phyloP scores from a whole-genome alignment of 2,113 vertebrate species.

The Pangasianodon gigas region DNA sequence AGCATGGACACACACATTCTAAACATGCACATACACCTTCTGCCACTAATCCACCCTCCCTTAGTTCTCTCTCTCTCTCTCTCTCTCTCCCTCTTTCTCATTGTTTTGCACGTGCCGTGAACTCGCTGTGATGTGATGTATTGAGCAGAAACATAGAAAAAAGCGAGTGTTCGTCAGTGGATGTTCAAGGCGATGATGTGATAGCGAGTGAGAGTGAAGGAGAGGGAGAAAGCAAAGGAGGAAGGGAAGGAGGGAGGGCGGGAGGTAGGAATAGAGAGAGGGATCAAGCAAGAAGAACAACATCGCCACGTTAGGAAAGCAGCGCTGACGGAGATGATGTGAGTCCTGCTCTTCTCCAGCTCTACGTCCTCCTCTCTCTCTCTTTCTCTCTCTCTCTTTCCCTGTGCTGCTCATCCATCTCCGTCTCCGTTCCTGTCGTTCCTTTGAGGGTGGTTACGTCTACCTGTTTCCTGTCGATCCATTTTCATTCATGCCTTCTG shows the following conservation, averaged over 20 bases:
- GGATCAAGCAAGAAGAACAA: slow-evolving; percentile 56
- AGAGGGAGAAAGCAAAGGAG: slow-evolving; percentile 27
- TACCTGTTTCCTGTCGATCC: slow-evolving; percentile 19
- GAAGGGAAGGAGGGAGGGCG: slow-evolving; percentile 31
- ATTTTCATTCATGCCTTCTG: slow-evolving; percentile 67
- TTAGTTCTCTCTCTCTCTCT: slow-evolving; percentile 45
- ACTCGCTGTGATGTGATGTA: slow-evolving; percentile 62
- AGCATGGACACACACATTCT: slow-evolving; percentile 11
- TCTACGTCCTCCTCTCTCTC: slow-evolving; percentile 10
- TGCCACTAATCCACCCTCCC: slow-evolving; percentile 57
- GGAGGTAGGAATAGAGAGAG: slow-evolving; percentile 32
- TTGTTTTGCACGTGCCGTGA: slow-evolving; percentile 56
- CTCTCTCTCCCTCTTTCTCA: slow-evolving; percentile 33
- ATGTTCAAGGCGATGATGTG: slow-evolving; percentile 47
- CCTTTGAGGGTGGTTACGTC: not conserved
- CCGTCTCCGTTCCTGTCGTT: not conserved
- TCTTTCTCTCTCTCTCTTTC: not conserved
- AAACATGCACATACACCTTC: slow-evolving; percentile 61
- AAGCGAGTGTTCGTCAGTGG: slow-evolving; percentile 45
- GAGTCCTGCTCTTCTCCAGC: slow-evolving; percentile 66
- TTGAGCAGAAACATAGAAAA: slow-evolving; percentile 58
- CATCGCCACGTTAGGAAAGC: slow-evolving; percentile 65
- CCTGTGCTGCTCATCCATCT: not conserved
- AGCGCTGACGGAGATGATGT: slow-evolving; percentile 77
- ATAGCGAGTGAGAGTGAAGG: slow-evolving; percentile 32